These are phyloP conservation scores for Drosophila mettleri DNA, from an alignment of 2,888 invertebrate genomes.

Conservation along the genomic window DNA sequence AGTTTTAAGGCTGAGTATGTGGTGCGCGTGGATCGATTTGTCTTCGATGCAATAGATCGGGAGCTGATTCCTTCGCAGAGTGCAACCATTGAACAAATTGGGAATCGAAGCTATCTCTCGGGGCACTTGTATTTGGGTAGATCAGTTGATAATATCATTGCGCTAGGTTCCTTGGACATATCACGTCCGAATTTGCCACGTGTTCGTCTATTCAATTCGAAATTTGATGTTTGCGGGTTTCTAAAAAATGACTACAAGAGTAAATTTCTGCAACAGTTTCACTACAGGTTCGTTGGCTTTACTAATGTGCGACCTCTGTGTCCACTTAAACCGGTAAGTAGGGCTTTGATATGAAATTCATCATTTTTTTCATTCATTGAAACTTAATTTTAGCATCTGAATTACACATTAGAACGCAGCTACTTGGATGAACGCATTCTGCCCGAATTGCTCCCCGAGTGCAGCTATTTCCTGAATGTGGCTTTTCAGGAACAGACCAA, in stretches of 20 bases:
- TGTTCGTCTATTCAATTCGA: slow-evolving; percentile 51
- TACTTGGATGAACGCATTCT: slow-evolving; percentile 50
- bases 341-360: not conserved
- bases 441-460: slow-evolving; percentile 56
- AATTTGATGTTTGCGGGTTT: slow-evolving; percentile 49
- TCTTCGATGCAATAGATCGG: slow-evolving; percentile 46
- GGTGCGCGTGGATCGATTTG: slow-evolving; percentile 47
- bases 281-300: slow-evolving; percentile 32
- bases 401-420: slow-evolving; percentile 49
- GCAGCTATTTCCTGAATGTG: slow-evolving; percentile 40
- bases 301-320: slow-evolving; percentile 44
- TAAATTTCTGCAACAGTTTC: slow-evolving; percentile 50
- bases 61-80: slow-evolving; percentile 38
- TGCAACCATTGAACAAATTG: slow-evolving; percentile 41
- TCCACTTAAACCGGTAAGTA: slow-evolving; percentile 56
- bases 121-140: slow-evolving; percentile 48
- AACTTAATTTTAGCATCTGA: slow-evolving; percentile 45
- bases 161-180: slow-evolving; percentile 44
- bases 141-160: slow-evolving; percentile 26
- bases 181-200: slow-evolving; percentile 22
- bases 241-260: slow-evolving; percentile 48
- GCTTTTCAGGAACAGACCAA: slow-evolving; percentile 33
- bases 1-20: slow-evolving; percentile 30
- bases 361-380: not conserved
- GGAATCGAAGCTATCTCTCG: slow-evolving; percentile 62